Percentiles rank a stretch among this genome's conserved stretches.
phyloP scores from a whole-genome alignment of 2,888 invertebrate species.

The Lycaena phlaeas region DNA sequence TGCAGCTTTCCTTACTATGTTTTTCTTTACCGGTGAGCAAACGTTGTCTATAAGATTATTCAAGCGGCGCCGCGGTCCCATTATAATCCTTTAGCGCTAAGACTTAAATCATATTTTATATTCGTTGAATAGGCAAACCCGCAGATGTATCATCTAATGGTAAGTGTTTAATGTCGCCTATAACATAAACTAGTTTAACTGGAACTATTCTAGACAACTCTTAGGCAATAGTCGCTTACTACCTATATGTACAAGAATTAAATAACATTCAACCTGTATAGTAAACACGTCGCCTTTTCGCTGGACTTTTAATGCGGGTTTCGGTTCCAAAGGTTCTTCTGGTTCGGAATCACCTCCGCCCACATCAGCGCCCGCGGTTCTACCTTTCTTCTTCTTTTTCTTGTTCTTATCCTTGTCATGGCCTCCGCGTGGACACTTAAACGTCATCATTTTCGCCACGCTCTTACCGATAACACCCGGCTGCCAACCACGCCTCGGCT shows the following conservation, averaged over 20 bases:
- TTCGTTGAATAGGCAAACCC: too few species aligned
- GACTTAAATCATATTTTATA: too few species aligned
- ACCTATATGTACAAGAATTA: too few species aligned
- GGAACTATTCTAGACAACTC: too few species aligned
- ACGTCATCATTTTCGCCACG: conserved; percentile 56
- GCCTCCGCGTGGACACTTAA: conserved; percentile 49
- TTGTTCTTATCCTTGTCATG: conserved; percentile 49
- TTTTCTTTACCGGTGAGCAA: not conserved
- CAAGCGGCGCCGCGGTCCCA: too few species aligned
- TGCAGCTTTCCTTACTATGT: not conserved
- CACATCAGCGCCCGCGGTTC: conserved; percentile 25
- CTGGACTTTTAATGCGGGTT: conserved; percentile 76
- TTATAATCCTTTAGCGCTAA: too few species aligned
- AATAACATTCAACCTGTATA: conserved; percentile 75
- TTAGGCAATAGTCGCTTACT: too few species aligned
- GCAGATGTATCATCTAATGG: too few species aligned
- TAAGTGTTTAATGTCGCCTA: too few species aligned
- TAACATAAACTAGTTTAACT: too few species aligned
- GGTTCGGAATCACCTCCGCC: conserved; percentile 58
- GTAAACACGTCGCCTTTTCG: conserved; percentile 77
- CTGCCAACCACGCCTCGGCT: conserved; percentile 69
- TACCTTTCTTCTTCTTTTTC: conserved; percentile 49
- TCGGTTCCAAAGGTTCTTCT: conserved; percentile 65
- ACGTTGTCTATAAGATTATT: too few species aligned
- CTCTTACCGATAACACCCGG: conserved; percentile 72